Evolutionary conservation across 2,888 invertebrate species (phyloP), one percentile per base, ranked within the genome.

Genomic region (Drosophila macrospina): DNA sequence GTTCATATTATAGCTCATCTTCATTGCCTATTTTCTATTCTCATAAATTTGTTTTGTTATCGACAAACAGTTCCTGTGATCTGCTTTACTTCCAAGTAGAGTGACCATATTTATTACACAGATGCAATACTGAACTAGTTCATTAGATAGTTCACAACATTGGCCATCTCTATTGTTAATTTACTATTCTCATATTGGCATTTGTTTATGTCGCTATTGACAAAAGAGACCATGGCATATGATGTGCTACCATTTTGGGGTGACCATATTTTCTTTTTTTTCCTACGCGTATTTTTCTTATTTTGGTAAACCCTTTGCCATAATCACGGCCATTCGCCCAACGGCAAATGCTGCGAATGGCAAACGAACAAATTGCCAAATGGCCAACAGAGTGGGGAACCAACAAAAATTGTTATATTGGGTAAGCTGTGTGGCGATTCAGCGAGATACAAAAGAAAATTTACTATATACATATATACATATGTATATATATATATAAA

Each of bases 321-420:
- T 39, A 37, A 45, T 37, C 41, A 32, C 69, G 51, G 42, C 42
- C 30, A 44, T 59, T 45, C 26, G 26, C 16, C 32, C 52, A 20
- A 52, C n/a, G 30, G 20, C 62, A 65, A 61, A 54, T 66, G 62
- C 63, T 62, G 47, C 44, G 34, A 51, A 56, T 34, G 24, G 36
- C 48, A 56, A 69, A 56, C 60, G 37, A 61, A 61, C 56, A 66
- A 61, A 63, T 67, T 44, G 60, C 44, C 28, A 78, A 78, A 65
- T 68, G 59, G 69, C 56, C 66, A 77, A 63, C 39, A 54, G 59
- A 62, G 30, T 56, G 59, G 15, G 42, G 24, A 10, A 45, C 56
- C 41, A 13, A 48, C 44, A 51, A 32, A 42, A 55, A 30, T 44
- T 54, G 45, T 60, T 64, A 52, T 72, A 66, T 66, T 66, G 55